Evolutionary conservation across 1,140 invertebrate species (phyloP), one percentile per base, ranked within the genome.

Genomic region (Drosophila tropicalis): DNA sequence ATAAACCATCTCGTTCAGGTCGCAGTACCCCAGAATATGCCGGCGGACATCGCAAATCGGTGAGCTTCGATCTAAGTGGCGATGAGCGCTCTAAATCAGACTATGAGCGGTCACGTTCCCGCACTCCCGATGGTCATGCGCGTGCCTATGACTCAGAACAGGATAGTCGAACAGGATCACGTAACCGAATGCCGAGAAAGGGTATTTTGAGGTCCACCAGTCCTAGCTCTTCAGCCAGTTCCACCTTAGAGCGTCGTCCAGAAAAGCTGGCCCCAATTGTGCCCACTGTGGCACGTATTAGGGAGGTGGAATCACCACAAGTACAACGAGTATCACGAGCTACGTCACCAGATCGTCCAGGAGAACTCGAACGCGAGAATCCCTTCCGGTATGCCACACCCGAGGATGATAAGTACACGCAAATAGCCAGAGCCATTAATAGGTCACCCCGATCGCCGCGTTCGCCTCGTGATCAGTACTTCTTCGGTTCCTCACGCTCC

Each of bases 11-110:
- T 1, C 74, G 82, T 19, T 91, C 90, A 6, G 90, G 90, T 5
- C 87, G 90, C 39, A 91, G 90, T 29, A 91, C 90, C 0, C 90
- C 90, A 0, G 90, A 92, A 1, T 79, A 81, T 17, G 62, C 58
- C 5, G 70, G 82, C 2, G 77, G 81, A 2, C 90, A 91, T 70
- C 90, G 91, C 1, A 92, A 92, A 62, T 92, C 91, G 0, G 91
- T 92, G 0, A 92, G 91, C 55, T 92, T 92, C 15, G 91, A 92
- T 70, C 76, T 92, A 0, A 91, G 91, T n/a, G 91, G 90, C 0
- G 90, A 92, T 62, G 91, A 92, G 62, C 79, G 83, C 6, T 91
- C 91, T 44, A 90, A 79, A 32, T 92, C 91, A 0, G 91, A 92
- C 47, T 83, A 89, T 29, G 91, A 92, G 36, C 74, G 91, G n/a